Evolutionary conservation across 1,140 invertebrate species (phyloP).

Genomic region (Caenorhabditis briggsae): DNA sequence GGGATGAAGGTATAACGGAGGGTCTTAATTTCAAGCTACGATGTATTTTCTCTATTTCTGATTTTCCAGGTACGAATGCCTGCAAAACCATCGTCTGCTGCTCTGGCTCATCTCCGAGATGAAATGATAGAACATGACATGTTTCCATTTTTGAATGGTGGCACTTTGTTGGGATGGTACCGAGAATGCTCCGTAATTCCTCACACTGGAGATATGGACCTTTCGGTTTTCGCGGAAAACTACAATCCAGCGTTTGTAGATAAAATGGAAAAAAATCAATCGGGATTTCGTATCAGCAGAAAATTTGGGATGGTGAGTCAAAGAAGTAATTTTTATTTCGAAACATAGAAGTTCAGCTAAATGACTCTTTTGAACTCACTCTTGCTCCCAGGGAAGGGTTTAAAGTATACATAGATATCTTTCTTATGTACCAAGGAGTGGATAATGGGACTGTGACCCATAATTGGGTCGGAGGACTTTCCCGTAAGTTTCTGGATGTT

Average conservation of each 20-base stretch:
- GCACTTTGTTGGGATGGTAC: slow-evolving; percentile 42
- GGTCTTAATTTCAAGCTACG: no score
- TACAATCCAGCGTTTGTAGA: slow-evolving; percentile 20
- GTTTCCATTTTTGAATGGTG: slow-evolving; percentile 28
- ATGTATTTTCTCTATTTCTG: not conserved
- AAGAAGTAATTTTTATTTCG: not conserved
- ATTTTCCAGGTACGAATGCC: slow-evolving; percentile 23
- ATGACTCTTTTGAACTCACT: slow-evolving; percentile 53
- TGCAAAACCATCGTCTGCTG: not conserved
- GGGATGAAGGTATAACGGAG: not conserved
- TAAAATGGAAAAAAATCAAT: not conserved
- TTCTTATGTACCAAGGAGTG: slow-evolving; percentile 48
- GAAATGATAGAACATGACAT: not conserved
- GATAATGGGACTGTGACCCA: slow-evolving; percentile 19
- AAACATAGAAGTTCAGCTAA: not conserved
- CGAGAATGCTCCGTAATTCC: slow-evolving; percentile 53
- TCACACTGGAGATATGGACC: slow-evolving; percentile 46
- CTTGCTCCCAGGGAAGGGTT: not conserved
- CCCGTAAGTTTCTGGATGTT: not conserved
- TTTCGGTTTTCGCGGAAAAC: slow-evolving; percentile 47
- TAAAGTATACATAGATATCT: slow-evolving; percentile 47
- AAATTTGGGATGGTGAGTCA: slow-evolving; percentile 45
- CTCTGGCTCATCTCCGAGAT: not conserved
- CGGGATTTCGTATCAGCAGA: slow-evolving; percentile 11
- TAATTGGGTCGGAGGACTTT: slow-evolving; percentile 24